A percentile compares a stretch with the other conserved stretches of the same genome.
phyloP scores from a whole-genome alignment of 2,113 vertebrate species.

The Microcebus griseorufus region DNA sequence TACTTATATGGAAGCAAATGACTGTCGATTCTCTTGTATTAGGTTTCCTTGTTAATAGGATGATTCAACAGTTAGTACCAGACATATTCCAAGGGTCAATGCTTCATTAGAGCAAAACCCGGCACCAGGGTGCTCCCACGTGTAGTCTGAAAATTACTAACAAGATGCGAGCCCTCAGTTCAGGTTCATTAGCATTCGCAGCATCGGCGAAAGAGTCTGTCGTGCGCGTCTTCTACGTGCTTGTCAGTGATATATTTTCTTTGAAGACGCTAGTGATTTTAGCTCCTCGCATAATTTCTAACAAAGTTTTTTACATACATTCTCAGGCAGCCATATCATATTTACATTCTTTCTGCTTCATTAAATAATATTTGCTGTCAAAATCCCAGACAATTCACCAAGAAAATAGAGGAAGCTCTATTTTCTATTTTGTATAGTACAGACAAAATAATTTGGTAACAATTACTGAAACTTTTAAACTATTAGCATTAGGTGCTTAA shows the following conservation, averaged over 20 bases:
- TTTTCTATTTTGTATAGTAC: background rate
- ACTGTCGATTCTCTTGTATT: background rate
- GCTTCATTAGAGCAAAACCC: conserved; percentile 6
- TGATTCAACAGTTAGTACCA: background rate
- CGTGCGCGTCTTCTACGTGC: background rate
- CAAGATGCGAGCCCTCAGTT: background rate
- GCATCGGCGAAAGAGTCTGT: background rate
- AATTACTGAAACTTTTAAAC: background rate
- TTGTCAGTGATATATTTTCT: background rate
- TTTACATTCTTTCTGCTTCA: background rate
- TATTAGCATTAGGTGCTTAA: background rate
- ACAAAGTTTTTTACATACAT: background rate
- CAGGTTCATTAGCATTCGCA: background rate
- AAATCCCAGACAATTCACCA: background rate
- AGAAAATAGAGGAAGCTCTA: background rate
- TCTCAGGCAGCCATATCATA: background rate
- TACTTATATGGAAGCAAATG: conserved; percentile 41
- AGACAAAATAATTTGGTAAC: background rate
- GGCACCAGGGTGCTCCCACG: background rate
- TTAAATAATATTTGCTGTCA: background rate
- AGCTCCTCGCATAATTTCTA: background rate
- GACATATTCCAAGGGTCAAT: background rate
- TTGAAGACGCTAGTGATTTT: background rate
- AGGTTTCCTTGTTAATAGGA: conserved; percentile 3
- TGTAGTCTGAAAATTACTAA: background rate